These are phyloP conservation scores for Acromyrmex charruanus DNA, from an alignment of 1,140 invertebrate species.

Conservation along the genomic window DNA sequence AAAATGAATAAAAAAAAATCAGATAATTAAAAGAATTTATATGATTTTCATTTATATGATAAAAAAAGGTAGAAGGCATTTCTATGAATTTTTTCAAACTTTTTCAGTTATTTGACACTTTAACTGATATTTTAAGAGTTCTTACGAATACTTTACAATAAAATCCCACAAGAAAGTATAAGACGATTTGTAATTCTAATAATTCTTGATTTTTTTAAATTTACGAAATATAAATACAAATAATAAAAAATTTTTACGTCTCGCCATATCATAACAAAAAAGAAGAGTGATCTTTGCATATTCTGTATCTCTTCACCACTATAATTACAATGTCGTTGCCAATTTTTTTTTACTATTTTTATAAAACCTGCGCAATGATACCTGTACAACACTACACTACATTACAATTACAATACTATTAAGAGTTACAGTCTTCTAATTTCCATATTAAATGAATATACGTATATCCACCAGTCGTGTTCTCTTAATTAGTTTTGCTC, in stretches of 20 bases:
- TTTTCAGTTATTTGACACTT: background rate
- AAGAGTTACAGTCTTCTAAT: background rate
- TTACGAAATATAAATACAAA: background rate
- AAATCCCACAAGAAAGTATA: background rate
- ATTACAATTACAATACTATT: too few relatives aligned
- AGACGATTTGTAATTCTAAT: background rate
- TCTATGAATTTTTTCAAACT: too few relatives aligned
- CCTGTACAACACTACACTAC: too few relatives aligned
- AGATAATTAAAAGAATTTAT: too few relatives aligned
- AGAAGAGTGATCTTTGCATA: background rate
- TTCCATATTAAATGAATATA: background rate
- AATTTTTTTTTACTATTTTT: too few relatives aligned
- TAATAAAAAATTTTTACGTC: background rate
- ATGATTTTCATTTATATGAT: too few relatives aligned
- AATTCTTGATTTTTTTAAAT: background rate
- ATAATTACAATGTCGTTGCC: too few relatives aligned
- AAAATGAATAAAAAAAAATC: too few relatives aligned
- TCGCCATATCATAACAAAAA: background rate
- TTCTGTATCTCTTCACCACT: too few relatives aligned
- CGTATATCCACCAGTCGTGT: background rate
- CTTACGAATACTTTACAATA: background rate
- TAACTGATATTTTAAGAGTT: background rate
- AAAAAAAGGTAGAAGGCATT: too few relatives aligned
- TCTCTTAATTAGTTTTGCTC: background rate
- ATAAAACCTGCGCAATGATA: too few relatives aligned